Evolutionary conservation across 2,888 invertebrate genomes (phyloP).

Genomic region (Lamellibrachia columna): DNA sequence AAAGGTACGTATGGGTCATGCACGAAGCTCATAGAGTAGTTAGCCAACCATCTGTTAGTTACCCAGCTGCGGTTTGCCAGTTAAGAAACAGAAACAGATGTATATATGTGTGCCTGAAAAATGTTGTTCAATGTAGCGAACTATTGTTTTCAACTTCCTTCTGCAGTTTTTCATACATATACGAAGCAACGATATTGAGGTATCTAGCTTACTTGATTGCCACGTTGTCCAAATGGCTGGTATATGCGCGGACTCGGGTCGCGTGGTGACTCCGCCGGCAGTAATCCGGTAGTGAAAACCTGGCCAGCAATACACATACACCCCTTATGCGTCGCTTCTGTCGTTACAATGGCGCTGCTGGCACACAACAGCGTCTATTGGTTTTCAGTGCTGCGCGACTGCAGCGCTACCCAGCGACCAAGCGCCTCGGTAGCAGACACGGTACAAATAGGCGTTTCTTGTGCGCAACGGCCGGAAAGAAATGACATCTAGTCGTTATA

Average conservation of each 20-base stretch:
- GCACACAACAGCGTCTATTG: neutral
- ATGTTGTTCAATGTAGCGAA: neutral
- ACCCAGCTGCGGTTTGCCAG: no score
- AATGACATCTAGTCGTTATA: conserved; percentile 8
- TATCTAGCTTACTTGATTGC: neutral
- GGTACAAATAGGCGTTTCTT: neutral
- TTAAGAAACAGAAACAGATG: no score
- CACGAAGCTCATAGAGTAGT: no score
- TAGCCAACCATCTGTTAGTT: no score
- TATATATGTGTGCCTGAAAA: neutral
- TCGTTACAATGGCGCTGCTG: neutral
- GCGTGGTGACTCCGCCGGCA: neutral
- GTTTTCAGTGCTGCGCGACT: neutral
- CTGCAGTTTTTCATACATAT: neutral
- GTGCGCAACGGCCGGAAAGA: neutral
- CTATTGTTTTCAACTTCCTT: neutral
- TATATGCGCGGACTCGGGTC: neutral
- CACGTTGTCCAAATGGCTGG: neutral
- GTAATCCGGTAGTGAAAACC: neutral
- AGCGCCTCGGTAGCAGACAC: neutral
- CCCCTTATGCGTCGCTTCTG: neutral
- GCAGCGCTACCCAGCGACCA: neutral
- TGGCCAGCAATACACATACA: neutral
- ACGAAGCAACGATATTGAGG: neutral
- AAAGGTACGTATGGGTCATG: no score